Evolutionary conservation across 2,888 invertebrate species (phyloP), one percentile per base, ranked within the genome.

Genomic region (Drosophila diplacantha): DNA sequence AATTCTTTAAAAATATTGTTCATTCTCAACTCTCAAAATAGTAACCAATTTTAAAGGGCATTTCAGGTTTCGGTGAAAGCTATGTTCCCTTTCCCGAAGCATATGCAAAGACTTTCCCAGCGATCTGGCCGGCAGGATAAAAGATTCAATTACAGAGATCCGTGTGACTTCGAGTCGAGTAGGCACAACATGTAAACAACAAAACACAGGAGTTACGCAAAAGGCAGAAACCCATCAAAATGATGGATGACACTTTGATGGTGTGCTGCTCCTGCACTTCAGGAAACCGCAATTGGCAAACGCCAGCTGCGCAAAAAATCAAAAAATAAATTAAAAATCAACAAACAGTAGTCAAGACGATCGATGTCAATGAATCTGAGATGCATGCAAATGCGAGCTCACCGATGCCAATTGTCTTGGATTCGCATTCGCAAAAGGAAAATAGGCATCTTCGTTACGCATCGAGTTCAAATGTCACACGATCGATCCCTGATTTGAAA

Each of bases 181-280:
- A 76, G 76, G 81, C 82, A 59, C 61, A 74, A 64, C 65, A 73
- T 74, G 76, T 73, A 79, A 79, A 74, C 74, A 81, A 49, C 51
- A 55, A 41, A 63, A 37, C 44, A 52, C 37, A 39, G 26, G 47
- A 39, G 69, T 71, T 68, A 64, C 61, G 59, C 43, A 78, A 72
- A 63, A 56, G 59, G 68, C 75, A 71, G 52, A 74, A 75, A 79
- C 79, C 86, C 79, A 82, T 86, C 86, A 83, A 81, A 83, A 81
- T 85, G 85, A 86, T 85, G 83, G 86, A 85, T 85, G 83, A 79
- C 79, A 74, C 73, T 83, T 74, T 81, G 82, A 78, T 85, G 70
- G 75, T 50, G 61, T 61, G 75, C 56, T 73, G 74, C 58, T 73
- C 39, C 56, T 73, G 73, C 73, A 83, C 78, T 81, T 73, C 73